Evolutionary conservation across 2,113 vertebrate species (phyloP).

Genomic region (Phocoena sinus): DNA sequence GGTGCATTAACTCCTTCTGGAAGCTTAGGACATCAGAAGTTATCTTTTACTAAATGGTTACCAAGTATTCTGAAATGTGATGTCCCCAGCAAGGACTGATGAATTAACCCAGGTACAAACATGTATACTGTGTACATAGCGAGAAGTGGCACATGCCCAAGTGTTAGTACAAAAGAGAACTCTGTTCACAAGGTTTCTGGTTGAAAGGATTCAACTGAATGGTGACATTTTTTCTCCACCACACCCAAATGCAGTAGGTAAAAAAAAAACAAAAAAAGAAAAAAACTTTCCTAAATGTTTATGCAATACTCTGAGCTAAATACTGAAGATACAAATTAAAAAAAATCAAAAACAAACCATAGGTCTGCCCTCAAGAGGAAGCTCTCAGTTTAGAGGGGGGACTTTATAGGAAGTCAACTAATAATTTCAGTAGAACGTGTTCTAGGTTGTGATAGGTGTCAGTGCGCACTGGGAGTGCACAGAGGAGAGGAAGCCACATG

Average conservation of each 20-base stretch:
- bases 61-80: background rate
- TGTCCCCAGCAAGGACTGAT: background rate
- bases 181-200: background rate
- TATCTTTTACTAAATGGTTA: slow-evolving; percentile 7
- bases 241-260: background rate
- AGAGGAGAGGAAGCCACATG: background rate
- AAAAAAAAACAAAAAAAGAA: background rate
- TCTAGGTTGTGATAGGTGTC: background rate
- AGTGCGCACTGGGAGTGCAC: too few species aligned
- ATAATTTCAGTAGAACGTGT: background rate
- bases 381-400: background rate
- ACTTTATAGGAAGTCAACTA: background rate
- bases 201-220: background rate
- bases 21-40: slow-evolving; percentile 40
- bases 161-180: background rate
- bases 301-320: background rate
- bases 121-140: background rate
- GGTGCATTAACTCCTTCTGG: slow-evolving; percentile 38
- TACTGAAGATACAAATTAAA: background rate
- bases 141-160: background rate
- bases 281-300: background rate
- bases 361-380: background rate
- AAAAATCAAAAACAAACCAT: background rate
- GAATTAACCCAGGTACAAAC: background rate
- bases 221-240: background rate